Evolutionary conservation across 2,888 invertebrate species (phyloP).

Genomic region (Eristalinus aeneus): DNA sequence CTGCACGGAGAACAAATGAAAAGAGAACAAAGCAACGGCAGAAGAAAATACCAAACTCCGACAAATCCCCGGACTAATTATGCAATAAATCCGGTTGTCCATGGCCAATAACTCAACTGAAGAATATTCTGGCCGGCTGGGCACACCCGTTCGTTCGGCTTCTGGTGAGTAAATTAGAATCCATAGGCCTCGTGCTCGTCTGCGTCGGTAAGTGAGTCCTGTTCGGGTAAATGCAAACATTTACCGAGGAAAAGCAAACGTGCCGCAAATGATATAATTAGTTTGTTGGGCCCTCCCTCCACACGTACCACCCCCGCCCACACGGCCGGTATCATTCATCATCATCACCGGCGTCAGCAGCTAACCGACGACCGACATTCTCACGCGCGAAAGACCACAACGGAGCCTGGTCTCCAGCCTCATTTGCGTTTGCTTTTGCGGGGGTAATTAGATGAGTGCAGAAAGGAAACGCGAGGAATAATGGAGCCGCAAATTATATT

Average conservation of each 20-base stretch:
- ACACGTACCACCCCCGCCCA: slow-evolving; percentile 3
- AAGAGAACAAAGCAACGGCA: background rate
- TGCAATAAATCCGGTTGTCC: slow-evolving; percentile 55
- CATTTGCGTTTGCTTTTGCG: background rate
- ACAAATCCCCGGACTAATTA: slow-evolving; percentile 59
- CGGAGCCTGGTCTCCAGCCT: background rate
- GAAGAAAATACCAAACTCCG: background rate
- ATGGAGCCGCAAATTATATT: slow-evolving; percentile 13
- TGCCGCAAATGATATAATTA: slow-evolving; percentile 67
- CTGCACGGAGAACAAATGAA: background rate
- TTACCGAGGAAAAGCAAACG: slow-evolving; percentile 51
- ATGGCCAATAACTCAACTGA: slow-evolving; percentile 39
- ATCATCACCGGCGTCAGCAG: too few relatives aligned
- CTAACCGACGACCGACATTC: background rate
- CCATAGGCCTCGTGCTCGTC: background rate
- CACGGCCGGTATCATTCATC: slow-evolving; percentile 49
- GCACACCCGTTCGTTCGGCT: slow-evolving; percentile 43
- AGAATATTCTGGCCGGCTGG: slow-evolving; percentile 16
- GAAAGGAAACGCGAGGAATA: background rate
- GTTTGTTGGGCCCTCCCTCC: slow-evolving; percentile 38
- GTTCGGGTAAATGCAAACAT: slow-evolving; percentile 51
- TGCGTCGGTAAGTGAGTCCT: background rate
- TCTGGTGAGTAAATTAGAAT: slow-evolving; percentile 58
- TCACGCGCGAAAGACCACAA: slow-evolving; percentile 12
- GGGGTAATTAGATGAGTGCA: background rate